Base-by-base conservation (phyloP, 2,888 invertebrate genomes). In the Fissipunctia ypsillon region DNA sequence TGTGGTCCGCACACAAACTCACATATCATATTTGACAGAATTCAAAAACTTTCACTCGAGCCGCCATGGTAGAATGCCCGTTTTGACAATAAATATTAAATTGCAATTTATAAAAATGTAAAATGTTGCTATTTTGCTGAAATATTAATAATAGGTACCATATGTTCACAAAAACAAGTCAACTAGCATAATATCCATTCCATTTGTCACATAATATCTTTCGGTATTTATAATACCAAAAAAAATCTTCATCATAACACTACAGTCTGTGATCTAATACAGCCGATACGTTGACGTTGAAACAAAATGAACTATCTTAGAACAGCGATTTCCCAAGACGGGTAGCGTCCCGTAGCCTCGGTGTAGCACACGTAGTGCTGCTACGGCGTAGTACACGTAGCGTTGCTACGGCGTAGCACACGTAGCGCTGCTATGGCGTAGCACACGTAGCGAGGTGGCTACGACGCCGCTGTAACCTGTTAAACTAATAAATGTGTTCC, bases 401-500 rank as follows among this genome's bases (percentile, higher is more conserved):
- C 25, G 5, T 1, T 19, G 28, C 76, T 76, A 38, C 68, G 63
- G 19, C 57, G 57, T 76, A 57, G 22, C 22, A 22, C 56, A 57
- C 2, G 56, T 56, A 28, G 28, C 19, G 2, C 28, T 28, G 12
- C 66, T 76, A 68, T 70, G 65, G 19, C 82, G 41, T 69, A 76
- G 65, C 56, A 38, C 80, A 66, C 65, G 65, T 66, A 78, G 61
- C 41, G 28, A 25, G 35, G 25, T 16, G 48, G 22, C 66, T 64
- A 25, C 64, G 28, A 5, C 57, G 45, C 14, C 66, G 38, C 9
- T n/a, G 79, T 41, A 83, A 78, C 83, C 79, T 67, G 66, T 64
- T 78, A 83, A 83, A 80, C 72, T 83, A 78, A 83, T 79, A 71
- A 83, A 66, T 50, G 28, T 45, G 56, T 69, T 81, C 50, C 64